These are phyloP conservation scores for Dusona sp. DNA, from an alignment of 2,888 invertebrate species.

Conservation along the genomic window DNA sequence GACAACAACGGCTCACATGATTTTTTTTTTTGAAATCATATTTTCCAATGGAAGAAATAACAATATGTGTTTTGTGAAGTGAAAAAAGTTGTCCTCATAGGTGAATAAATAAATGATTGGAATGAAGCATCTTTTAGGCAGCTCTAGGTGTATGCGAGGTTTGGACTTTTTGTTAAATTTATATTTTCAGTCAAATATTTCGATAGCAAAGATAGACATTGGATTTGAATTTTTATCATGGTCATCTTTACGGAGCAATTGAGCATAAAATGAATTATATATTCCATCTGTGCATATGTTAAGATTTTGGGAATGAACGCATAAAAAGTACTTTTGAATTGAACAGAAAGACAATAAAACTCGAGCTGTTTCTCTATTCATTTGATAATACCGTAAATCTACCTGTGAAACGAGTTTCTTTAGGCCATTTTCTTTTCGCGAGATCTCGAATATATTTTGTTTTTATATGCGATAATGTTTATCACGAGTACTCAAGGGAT, in stretches of 20 bases:
- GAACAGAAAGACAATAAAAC: neutral
- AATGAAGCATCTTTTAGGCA: no score
- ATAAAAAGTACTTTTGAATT: neutral
- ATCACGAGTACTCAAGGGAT: conserved; percentile 38
- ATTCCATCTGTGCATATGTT: neutral
- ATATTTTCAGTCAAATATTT: neutral
- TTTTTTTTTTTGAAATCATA: no score
- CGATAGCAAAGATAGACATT: no score
- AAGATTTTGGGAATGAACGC: neutral
- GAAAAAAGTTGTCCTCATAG: no score
- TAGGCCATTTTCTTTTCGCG: neutral
- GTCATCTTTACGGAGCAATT: neutral
- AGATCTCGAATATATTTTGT: conserved; percentile 33
- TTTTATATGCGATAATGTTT: conserved; percentile 28
- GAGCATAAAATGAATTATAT: neutral
- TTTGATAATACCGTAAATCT: neutral
- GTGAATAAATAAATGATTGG: no score
- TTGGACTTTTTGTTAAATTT: neutral
- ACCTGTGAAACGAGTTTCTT: conserved; percentile 1
- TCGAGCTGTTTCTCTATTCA: neutral
- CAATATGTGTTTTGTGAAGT: no score
- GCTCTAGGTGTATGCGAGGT: no score
- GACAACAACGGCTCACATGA: no score
- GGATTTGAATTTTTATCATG: no score
- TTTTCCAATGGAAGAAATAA: no score